Evolutionary conservation across 2,113 vertebrate genomes (phyloP), one percentile per base, ranked within the genome.

Genomic region (Perccottus glenii): DNA sequence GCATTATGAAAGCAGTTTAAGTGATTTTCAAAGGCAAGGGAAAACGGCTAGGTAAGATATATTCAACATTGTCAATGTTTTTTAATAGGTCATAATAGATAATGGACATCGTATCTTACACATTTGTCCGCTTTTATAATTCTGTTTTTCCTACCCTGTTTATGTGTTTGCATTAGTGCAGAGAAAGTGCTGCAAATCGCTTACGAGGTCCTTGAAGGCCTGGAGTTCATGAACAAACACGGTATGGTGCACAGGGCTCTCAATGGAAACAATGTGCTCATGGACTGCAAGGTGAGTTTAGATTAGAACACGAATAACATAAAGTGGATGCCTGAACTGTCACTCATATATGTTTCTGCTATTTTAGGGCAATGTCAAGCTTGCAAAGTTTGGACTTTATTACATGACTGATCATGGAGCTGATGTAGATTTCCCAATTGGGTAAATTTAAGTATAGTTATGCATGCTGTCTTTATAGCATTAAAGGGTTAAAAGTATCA

Each of bases 351-450:
- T 6, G 6, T 35, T 35, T 35, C 44, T 72, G 51, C 59, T 72
- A 50, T 66, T 77, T 14, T 73, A 99, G 98, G 96, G 93, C 8
- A 94, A 96, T 1, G 88, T 96, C 66, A 99, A 98, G 69, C 88
- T 99, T 91, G 94, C 96, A 67, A 99, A 99, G 89, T 99, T 98
- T 89, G 98, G 98, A 38, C 92, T 99, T 67, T 99, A 99, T 89
- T 94, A 99, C 84, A 99, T 99, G 96, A 98, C 98, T 48, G 95
- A 95, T 90, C 94, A 95, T 9, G 97, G 96, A 59, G 94, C 94
- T 40, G 98, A 98, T 92, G 98, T 99, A 60, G 97, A 99, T 88
- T 99, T 99, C 75, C 98, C 98, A 76, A 95, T 98, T 65, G 97
- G 98, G 98, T 99, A 93, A 87, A 94, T 62, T 67, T 9, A 36